phyloP scores from a whole-genome alignment of 2,888 invertebrate species.

The Temnothorax unifasciatus region DNA sequence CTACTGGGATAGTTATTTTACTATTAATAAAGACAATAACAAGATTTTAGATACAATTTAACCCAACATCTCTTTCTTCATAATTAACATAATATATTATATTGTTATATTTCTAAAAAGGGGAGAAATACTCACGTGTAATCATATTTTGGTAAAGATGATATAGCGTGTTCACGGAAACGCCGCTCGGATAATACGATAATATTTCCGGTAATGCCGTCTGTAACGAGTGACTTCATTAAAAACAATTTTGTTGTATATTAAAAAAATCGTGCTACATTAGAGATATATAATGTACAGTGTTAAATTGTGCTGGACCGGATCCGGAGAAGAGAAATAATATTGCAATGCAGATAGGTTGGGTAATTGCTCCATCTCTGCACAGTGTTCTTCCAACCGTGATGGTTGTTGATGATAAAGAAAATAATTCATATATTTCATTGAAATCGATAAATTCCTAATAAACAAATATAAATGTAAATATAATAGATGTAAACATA shows the following conservation, averaged over 20 bases:
- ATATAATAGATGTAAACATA: neutral
- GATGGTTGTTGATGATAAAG: neutral
- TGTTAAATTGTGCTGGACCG: constrained; percentile 1
- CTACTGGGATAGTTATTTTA: neutral
- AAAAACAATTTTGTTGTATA: neutral
- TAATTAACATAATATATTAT: neutral
- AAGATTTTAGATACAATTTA: neutral
- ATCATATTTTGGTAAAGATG: constrained; percentile 18
- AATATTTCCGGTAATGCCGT: neutral
- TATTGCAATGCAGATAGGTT: neutral
- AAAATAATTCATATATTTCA: neutral
- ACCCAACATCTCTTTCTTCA: neutral
- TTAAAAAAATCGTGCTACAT: neutral
- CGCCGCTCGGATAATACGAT: neutral
- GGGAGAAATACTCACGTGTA: neutral
- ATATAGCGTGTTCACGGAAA: neutral
- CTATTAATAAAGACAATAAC: neutral
- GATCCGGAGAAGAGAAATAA: neutral
- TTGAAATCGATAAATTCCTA: constrained; percentile 5
- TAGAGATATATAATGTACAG: constrained; percentile 8
- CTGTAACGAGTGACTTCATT: constrained; percentile 22
- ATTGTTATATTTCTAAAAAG: neutral
- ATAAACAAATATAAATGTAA: neutral
- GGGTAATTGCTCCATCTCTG: neutral
- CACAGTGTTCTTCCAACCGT: neutral